A percentile compares a stretch with the other conserved stretches of the same genome.
Evolutionary conservation across 2,888 invertebrate species (phyloP).

Genomic region (Megastigmus dorsalis): DNA sequence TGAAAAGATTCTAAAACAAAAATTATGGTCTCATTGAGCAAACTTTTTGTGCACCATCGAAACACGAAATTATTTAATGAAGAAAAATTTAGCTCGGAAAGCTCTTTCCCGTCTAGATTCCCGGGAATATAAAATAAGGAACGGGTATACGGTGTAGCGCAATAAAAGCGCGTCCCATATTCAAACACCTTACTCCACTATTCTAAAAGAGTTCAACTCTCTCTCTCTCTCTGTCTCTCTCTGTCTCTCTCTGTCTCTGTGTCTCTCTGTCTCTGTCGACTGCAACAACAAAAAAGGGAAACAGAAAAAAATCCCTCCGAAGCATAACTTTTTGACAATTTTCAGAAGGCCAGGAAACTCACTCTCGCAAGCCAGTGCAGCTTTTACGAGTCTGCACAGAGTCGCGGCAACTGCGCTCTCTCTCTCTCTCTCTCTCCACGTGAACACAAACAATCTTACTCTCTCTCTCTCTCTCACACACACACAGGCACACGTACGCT

Average conservation of each 20-base stretch:
- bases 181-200: constrained; percentile 1
- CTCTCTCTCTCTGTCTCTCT: no score
- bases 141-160: neutral
- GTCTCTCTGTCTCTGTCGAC: no score
- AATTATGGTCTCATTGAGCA: no score
- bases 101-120: neutral
- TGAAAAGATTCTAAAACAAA: no score
- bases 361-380: neutral
- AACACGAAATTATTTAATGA: no score
- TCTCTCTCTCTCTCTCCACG: neutral
- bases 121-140: neutral
- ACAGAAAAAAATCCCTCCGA: no score
- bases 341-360: constrained; percentile 15
- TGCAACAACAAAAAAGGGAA: neutral
- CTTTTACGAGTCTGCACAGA: constrained; percentile 29
- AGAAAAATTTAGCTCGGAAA: neutral
- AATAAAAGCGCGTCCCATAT: constrained; percentile 30
- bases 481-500: neutral
- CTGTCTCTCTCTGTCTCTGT: no score
- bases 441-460: no score
- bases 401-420: neutral
- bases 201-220: constrained; percentile 1
- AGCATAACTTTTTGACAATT: constrained; percentile 47
- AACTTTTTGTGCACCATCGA: no score
- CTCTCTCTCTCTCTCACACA: neutral